Conservation (phyloP, 2,888 invertebrate species). For the Stenodera caucasica region DNA sequence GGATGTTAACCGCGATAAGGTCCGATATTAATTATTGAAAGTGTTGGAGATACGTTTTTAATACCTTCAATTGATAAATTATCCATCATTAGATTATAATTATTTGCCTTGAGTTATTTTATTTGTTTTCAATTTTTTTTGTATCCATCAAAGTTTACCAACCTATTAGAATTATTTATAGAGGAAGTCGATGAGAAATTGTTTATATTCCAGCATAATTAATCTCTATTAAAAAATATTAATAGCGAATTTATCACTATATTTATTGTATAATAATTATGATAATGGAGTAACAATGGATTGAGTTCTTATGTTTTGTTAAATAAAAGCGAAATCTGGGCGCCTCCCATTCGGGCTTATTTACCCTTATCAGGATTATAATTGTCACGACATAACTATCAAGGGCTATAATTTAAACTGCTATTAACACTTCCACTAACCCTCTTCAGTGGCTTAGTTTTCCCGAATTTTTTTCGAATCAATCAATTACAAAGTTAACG, state of each 20-base stretch:
- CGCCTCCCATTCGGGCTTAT: not conserved
- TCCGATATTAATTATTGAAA: not conserved
- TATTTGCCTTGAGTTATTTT: conserved; percentile 8
- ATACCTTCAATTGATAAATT: not conserved
- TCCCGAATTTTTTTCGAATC: not conserved
- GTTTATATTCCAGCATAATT: not conserved
- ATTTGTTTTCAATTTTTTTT: conserved; percentile 14
- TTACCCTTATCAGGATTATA: not conserved
- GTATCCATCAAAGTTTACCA: conserved; percentile 11
- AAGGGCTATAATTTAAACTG: not conserved
- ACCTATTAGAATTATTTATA: not conserved
- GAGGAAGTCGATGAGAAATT: conserved; percentile 1
- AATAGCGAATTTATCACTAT: not conserved
- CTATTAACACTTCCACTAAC: not conserved
- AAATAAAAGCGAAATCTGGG: too few relatives aligned
- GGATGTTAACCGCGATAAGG: not conserved
- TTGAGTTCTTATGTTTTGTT: too few relatives aligned
- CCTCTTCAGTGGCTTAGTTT: not conserved
- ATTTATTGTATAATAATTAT: too few relatives aligned
- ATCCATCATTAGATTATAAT: not conserved
- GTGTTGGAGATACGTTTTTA: not conserved
- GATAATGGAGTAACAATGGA: too few relatives aligned
- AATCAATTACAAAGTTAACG: not conserved
- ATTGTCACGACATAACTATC: not conserved
- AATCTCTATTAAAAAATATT: conserved; percentile 1